phyloP scores from a whole-genome alignment of 2,888 invertebrate species.

The Eucera pruinosa region DNA sequence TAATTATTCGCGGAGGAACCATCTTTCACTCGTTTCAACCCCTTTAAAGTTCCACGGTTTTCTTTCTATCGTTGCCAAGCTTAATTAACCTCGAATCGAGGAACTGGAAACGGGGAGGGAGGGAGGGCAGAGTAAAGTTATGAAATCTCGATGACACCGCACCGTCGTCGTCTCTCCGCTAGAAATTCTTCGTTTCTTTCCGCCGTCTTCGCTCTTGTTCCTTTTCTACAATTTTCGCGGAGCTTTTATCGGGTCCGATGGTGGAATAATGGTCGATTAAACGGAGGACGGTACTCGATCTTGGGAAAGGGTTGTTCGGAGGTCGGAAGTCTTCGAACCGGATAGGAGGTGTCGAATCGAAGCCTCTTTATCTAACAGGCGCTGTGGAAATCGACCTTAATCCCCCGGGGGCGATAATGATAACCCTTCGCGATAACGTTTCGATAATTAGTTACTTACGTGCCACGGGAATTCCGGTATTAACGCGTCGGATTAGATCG shows the following conservation, averaged over 20 bases:
- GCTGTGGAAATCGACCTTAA: conserved; percentile 26
- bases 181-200: background rate
- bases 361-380: conserved; percentile 35
- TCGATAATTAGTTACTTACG: conserved; percentile 61
- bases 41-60: conserved; percentile 27
- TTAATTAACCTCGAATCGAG: conserved; percentile 74
- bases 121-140: conserved; percentile 43
- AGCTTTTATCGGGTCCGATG: conserved; percentile 16
- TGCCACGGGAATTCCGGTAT: conserved; percentile 11
- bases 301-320: conserved; percentile 34
- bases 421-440: conserved; percentile 30
- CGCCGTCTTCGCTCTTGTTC: background rate
- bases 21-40: conserved; percentile 17
- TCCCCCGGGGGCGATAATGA: background rate
- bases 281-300: conserved; percentile 39
- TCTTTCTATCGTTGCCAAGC: conserved; percentile 47
- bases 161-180: conserved; percentile 1
- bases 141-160: conserved; percentile 72
- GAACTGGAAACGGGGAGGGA: conserved; percentile 46
- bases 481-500: conserved; percentile 18
- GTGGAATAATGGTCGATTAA: conserved; percentile 57
- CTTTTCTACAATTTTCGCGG: background rate
- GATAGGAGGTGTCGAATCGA: conserved; percentile 28
- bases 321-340: conserved; percentile 42
- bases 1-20: conserved; percentile 64